Base-by-base conservation (phyloP, 1,140 invertebrate species). In the Phortica variegata region DNA sequence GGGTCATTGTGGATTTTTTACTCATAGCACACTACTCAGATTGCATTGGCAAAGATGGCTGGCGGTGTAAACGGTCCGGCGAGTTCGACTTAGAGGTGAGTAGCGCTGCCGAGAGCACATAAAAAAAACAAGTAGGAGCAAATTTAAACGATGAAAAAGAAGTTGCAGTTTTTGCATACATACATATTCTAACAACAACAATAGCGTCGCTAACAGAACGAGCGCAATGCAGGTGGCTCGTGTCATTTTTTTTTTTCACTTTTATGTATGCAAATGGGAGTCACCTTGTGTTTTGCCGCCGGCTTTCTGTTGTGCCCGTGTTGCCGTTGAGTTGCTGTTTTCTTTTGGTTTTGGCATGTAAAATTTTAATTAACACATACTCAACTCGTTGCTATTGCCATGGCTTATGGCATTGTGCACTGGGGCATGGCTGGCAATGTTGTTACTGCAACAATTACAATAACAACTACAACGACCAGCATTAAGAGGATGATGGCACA, bases 1-100 rank as follows among this genome's bases (percentile, higher is more conserved):
- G 95, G 95, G 88, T 97, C 62, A 81, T 97, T 58, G 82, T 98
- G 29, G 93, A 95, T 78, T 91, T 95, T 17, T 84, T 90, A 44
- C 79, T 98, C 26, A 81, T 98, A 37, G 92, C 94, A 78, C 89
- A 94, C 77, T 97, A 93, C 78, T 93, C 92, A 20, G 95, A 97
- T 65, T 96, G 88, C 77, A 83, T 89, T 47, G 86, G 87, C 42
- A 79, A 81, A 48, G 81, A 83, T 54, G 84, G 85, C 44, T 86
- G 85, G 80, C 80, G 81, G 41, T 88, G 86, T 70, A 80, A 76
- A 49, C 70, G 80, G 51, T 61, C 71, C 43, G 79, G 77, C 41
- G 80, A 82, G 59, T 78, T 76, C 53, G 69, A 78, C 48, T 72
- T 80, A 16, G 77, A 78, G 72, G 79, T 81, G 52, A 69, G 70